Evolutionary conservation across 2,888 invertebrate genomes (phyloP), one percentile per base, ranked within the genome.

Genomic region (Koerneria pararmatus): DNA sequence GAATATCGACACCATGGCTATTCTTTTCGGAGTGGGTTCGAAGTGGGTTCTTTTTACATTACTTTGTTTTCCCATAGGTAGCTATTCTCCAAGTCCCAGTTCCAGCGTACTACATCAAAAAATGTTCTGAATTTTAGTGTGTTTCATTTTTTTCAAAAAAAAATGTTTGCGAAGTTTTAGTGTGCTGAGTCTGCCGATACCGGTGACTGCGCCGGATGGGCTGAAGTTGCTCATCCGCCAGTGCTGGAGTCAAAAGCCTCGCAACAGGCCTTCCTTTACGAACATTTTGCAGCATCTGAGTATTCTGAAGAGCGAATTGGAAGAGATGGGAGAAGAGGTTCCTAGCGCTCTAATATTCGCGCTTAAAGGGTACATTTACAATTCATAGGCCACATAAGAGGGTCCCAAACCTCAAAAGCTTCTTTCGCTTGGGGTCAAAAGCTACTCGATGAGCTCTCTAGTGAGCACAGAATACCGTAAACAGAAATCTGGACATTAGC

Each of bases 1-100:
- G 83, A 92, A 92, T 82, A 91, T 97, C 66, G 95, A 95, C 84
- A 91, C 92, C 0, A 93, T 93, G 41, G 94, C 97, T 57, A 93
- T 98, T 65, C 95, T 98, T 87, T 98, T 92, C 90, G 95, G 95
- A 3, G 95, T 98, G 0, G 98, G 97, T 1, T 93, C 72, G 11
- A 76, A 76, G 75, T 78, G 35, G 70, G 74, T 68, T 48, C 15
- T 19, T 31, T 15, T 4, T 5, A n/a, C 29, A 34, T 34, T 27
- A 8, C 1, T 56, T 56, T 41, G n/a, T n/a, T n/a, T n/a, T n/a
- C n/a, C n/a, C n/a, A n/a, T n/a, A n/a, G n/a, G n/a, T n/a, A n/a
- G n/a, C n/a, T n/a, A n/a, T n/a, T n/a, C n/a, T n/a, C n/a, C n/a
- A n/a, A n/a, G 46, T 15, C n/a, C 11, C 46, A 41, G 46, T 15